phyloP scores from a whole-genome alignment of 2,113 vertebrate genomes.

The Australoheros scitulus region DNA sequence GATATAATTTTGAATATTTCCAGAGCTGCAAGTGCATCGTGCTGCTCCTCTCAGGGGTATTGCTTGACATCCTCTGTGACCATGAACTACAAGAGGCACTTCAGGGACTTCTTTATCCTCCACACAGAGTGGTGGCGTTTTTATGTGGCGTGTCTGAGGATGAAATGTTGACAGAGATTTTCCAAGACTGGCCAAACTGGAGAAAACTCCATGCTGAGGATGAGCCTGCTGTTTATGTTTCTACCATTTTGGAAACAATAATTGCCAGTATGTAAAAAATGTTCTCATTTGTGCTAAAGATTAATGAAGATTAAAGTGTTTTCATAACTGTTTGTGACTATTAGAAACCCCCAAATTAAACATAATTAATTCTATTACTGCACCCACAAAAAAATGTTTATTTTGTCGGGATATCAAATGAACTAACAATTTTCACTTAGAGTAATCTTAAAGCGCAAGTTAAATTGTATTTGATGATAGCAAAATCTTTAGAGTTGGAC shows the following conservation, averaged over 20 bases:
- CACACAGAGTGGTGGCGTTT: conserved; percentile 74
- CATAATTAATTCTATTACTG: neutral
- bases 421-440: neutral
- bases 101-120: conserved; percentile 66
- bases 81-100: conserved; percentile 44
- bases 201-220: conserved; percentile 76
- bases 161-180: conserved; percentile 22
- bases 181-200: conserved; percentile 75
- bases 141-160: conserved; percentile 73
- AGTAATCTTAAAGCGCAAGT: neutral
- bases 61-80: conserved; percentile 68
- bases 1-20: conserved; percentile 58
- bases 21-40: conserved; percentile 68
- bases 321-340: no score
- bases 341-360: neutral
- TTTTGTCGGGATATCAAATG: neutral
- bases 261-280: conserved; percentile 62
- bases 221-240: conserved; percentile 73
- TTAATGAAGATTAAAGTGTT: no score
- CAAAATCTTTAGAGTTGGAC: neutral
- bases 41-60: conserved; percentile 62
- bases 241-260: conserved; percentile 70
- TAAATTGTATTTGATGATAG: neutral
- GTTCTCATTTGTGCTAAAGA: neutral
- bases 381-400: neutral